Percentiles rank a stretch among this genome's conserved stretches.
Conservation (phyloP, 2,113 vertebrate genomes). For the Centrocercus urophasianus region DNA sequence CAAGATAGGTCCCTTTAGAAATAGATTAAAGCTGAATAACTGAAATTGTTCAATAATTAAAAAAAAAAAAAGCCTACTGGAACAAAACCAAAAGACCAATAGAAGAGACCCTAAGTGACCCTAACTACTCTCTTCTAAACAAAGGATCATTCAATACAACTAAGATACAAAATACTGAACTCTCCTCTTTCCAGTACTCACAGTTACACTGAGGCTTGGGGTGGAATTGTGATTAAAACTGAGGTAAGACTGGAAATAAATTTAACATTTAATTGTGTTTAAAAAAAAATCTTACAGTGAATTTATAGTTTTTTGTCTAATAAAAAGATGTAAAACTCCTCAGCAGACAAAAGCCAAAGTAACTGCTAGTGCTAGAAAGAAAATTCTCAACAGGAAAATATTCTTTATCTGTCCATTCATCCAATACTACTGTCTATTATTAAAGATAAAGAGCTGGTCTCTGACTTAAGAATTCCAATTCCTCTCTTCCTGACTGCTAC, state of each 20-base stretch:
- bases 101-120: not conserved
- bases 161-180: not conserved
- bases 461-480: not conserved
- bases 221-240: not conserved
- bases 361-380: not conserved
- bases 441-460: not conserved
- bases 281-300: not conserved
- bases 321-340: not conserved
- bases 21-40: not conserved
- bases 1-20: not conserved
- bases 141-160: not conserved
- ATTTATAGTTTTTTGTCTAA: not conserved
- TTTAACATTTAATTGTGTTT: not conserved
- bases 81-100: not conserved
- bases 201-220: not conserved
- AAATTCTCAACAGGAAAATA: not conserved
- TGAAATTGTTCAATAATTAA: not conserved
- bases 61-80: not conserved
- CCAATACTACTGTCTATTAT: not conserved
- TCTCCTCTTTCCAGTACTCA: not conserved
- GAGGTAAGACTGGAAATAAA: not conserved
- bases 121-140: not conserved
- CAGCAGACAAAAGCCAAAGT: not conserved
- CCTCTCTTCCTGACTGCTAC: not conserved
- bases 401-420: not conserved